phyloP scores from a whole-genome alignment of 2,113 vertebrate species.

The Cryptomyrus ogoouensis region DNA sequence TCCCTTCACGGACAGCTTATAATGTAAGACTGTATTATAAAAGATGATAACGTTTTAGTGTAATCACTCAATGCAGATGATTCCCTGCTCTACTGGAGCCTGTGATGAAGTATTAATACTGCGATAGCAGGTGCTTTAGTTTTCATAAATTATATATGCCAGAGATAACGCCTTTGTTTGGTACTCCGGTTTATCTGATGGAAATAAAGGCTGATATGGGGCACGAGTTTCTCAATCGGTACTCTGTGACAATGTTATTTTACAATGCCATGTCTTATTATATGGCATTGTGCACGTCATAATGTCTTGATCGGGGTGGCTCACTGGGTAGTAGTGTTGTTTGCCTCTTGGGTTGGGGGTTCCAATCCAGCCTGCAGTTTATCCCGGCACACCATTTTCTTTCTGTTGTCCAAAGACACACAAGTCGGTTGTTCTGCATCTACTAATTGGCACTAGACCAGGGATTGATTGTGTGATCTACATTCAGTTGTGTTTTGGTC shows the following conservation, averaged over 20 bases:
- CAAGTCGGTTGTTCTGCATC: neutral
- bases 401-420: neutral
- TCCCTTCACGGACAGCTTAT: neutral
- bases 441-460: neutral
- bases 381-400: neutral
- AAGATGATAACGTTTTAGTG: slow-evolving; percentile 54
- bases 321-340: neutral
- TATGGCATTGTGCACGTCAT: neutral
- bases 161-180: slow-evolving; percentile 52
- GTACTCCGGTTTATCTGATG: slow-evolving; percentile 6
- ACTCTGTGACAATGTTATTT: neutral
- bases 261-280: neutral
- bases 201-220: slow-evolving; percentile 16
- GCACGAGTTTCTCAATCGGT: neutral
- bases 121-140: slow-evolving; percentile 52
- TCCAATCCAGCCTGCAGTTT: neutral
- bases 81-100: slow-evolving; percentile 67
- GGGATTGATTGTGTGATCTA: neutral
- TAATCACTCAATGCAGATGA: slow-evolving; percentile 63
- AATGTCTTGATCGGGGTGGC: neutral
- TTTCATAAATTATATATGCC: slow-evolving; percentile 65
- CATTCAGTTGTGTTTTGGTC: neutral
- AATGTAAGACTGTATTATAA: neutral
- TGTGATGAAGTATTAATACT: slow-evolving; percentile 67
- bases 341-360: neutral